Conservation (phyloP, 1,140 invertebrate species). For the Anadara kagoshimensis region DNA sequence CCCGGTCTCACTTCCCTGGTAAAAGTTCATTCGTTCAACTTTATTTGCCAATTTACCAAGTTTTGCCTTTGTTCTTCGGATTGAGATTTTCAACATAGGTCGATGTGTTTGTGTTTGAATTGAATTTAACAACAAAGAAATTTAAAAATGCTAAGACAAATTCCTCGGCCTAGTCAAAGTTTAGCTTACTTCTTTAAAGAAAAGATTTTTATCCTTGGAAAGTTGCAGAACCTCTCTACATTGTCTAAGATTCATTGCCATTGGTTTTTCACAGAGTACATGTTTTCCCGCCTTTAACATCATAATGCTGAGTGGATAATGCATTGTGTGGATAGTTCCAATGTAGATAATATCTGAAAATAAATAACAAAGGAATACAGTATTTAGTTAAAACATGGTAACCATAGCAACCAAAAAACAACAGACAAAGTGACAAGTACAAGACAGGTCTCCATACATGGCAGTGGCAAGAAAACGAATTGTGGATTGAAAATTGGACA, state of each 20-base stretch:
- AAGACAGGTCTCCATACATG: no score
- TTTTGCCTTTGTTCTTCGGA: no score
- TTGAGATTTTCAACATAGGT: no score
- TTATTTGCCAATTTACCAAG: no score
- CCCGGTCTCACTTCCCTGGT: no score
- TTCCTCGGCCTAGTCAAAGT: not conserved
- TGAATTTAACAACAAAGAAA: not conserved
- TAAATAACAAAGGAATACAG: not conserved
- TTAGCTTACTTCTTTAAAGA: slow-evolving; percentile 83
- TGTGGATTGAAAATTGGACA: no score
- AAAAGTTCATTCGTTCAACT: no score
- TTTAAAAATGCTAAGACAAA: not conserved
- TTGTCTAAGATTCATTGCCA: slow-evolving; percentile 82
- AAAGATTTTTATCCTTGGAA: slow-evolving; percentile 77
- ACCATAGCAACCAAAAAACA: no score
- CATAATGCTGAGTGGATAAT: slow-evolving; percentile 80
- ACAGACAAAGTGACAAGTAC: no score
- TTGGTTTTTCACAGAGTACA: slow-evolving; percentile 89
- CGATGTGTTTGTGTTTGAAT: no score
- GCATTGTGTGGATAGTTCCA: slow-evolving; percentile 79
- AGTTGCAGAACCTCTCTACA: slow-evolving; percentile 58
- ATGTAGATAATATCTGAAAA: slow-evolving; percentile 56
- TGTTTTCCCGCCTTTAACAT: slow-evolving; percentile 86
- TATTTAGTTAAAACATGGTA: no score
- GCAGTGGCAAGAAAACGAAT: no score